phyloP scores from a whole-genome alignment of 2,797 vertebrate genomes.

The Meda fulgida region DNA sequence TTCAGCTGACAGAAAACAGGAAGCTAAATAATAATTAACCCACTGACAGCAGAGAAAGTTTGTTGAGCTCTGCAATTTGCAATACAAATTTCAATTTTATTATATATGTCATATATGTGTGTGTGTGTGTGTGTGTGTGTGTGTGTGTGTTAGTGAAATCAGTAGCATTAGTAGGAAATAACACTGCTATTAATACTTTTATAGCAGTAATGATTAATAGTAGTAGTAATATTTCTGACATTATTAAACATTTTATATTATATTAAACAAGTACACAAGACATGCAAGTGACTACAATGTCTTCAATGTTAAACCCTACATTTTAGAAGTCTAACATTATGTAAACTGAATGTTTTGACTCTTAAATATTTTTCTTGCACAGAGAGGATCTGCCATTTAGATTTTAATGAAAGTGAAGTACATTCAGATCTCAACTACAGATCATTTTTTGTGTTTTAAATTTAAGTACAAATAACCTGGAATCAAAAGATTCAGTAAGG shows the following conservation, averaged over 20 bases:
- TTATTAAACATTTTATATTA: background rate
- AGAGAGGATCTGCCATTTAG: background rate
- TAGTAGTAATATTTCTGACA: background rate
- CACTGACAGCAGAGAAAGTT: conserved; percentile 32
- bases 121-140: fast-evolving
- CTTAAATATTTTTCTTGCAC: conserved; percentile 4
- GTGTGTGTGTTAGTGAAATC: too few species aligned
- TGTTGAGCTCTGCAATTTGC: conserved; percentile 24
- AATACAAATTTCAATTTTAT: background rate
- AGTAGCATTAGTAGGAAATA: too few species aligned
- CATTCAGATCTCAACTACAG: background rate
- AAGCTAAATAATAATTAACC: conserved; percentile 49
- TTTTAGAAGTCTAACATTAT: background rate
- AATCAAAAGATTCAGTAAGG: background rate
- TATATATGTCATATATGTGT: background rate
- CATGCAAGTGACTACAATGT: background rate
- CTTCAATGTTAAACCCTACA: background rate
- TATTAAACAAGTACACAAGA: background rate
- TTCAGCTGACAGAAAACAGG: conserved; percentile 55
- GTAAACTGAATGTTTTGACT: background rate
- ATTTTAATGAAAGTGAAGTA: background rate
- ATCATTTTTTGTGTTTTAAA: background rate
- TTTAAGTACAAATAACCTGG: background rate
- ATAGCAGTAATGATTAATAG: background rate
- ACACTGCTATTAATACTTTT: too few species aligned